phyloP scores from a whole-genome alignment of 2,797 vertebrate species.

The Stomatorhinus walkeri region DNA sequence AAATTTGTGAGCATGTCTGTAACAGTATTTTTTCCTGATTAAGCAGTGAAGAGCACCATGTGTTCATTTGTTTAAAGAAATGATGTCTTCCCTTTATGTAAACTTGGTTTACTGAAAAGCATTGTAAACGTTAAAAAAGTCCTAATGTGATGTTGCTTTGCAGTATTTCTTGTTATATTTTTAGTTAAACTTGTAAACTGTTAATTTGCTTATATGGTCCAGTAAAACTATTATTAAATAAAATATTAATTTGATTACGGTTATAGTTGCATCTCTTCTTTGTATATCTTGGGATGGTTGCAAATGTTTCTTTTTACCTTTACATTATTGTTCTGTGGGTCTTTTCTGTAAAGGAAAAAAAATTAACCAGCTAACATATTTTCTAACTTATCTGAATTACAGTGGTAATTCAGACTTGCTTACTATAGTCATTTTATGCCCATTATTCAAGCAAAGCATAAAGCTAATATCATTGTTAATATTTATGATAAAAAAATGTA shows the following conservation, averaged over 20 bases:
- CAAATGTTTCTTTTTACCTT: neutral
- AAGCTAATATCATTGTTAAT: neutral
- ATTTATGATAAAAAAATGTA: neutral
- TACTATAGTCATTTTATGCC: neutral
- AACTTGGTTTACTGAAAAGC: neutral
- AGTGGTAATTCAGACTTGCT: neutral
- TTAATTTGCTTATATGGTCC: neutral
- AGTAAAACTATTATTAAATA: neutral
- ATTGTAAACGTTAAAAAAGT: neutral
- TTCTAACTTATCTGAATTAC: neutral
- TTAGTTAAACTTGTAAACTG: neutral
- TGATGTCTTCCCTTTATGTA: neutral
- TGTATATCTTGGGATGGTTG: neutral
- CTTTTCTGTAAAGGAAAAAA: neutral
- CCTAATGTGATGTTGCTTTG: neutral
- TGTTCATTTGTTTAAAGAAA: constrained; percentile 8
- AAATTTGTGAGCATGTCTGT: neutral
- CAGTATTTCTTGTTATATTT: neutral
- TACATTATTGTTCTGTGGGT: neutral
- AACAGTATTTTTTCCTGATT: neutral
- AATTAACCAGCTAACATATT: neutral
- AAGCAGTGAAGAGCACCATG: neutral
- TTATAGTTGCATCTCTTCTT: neutral
- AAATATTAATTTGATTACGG: neutral
- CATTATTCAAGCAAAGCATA: neutral